phyloP scores from a whole-genome alignment of 2,797 vertebrate species.

The Brachymystax lenok region DNA sequence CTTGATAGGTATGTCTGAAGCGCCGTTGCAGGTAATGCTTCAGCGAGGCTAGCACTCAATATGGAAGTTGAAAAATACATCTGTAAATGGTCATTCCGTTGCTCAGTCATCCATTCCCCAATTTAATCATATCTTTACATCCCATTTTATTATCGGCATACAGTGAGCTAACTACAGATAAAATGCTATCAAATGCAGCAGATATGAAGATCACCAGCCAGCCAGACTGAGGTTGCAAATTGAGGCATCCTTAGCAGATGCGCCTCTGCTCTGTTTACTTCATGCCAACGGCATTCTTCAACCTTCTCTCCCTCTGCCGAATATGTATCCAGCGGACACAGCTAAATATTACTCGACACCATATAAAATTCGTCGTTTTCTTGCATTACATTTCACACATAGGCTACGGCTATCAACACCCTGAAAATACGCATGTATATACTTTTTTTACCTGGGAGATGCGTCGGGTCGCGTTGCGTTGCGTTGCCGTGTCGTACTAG shows the following conservation, averaged over 20 bases:
- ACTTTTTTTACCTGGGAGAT: slow-evolving; percentile 17
- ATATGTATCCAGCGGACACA: not conserved
- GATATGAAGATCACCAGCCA: not conserved
- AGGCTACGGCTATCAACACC: not conserved
- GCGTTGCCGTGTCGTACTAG: slow-evolving; percentile 1
- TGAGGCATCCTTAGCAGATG: slow-evolving; percentile 3
- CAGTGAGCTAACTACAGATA: not conserved
- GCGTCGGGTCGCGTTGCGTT: slow-evolving; percentile 1
- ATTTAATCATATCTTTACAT: not conserved
- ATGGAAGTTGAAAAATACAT: slow-evolving; percentile 8
- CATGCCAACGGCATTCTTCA: not conserved
- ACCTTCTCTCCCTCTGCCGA: not conserved
- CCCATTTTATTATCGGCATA: not conserved
- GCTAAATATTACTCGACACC: not conserved
- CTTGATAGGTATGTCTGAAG: not conserved
- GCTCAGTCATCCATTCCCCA: not conserved
- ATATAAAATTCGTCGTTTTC: not conserved
- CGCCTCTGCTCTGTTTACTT: slow-evolving; percentile 10
- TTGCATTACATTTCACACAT: not conserved
- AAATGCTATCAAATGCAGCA: not conserved
- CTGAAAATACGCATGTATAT: not conserved
- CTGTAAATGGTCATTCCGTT: not conserved
- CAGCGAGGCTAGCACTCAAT: not conserved
- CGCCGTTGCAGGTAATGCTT: slow-evolving; percentile 5
- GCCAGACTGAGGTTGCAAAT: slow-evolving; percentile 5